These are phyloP conservation scores for Priocnemis perturbator DNA, from an alignment of 2,888 invertebrate species.

Conservation along the genomic window DNA sequence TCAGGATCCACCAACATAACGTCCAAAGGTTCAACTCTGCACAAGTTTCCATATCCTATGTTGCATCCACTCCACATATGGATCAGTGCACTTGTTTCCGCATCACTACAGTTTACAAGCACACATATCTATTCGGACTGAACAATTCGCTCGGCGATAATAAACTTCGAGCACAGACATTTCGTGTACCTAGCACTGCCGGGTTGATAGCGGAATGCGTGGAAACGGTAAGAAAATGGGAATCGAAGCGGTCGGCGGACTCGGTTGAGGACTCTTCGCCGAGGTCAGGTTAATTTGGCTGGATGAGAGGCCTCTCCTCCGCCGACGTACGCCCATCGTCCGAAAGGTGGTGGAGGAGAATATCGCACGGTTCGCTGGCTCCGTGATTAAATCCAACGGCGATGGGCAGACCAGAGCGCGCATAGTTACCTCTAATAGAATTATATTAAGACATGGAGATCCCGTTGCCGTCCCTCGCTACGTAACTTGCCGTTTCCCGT, in stretches of 20 bases:
- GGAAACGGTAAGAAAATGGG: constrained; percentile 6
- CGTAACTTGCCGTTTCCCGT: constrained; percentile 22
- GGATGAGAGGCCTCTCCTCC: constrained; percentile 45
- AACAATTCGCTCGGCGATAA: no score
- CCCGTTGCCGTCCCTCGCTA: constrained; percentile 33
- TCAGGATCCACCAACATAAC: no score
- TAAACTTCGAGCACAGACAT: no score
- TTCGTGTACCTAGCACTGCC: no score
- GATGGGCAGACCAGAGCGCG: constrained; percentile 68
- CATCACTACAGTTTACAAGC: no score
- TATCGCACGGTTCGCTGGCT: constrained; percentile 70
- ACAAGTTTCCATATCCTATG: no score
- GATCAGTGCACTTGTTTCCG: no score
- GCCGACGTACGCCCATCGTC: constrained; percentile 14
- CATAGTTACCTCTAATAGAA: constrained; percentile 75
- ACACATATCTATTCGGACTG: no score
- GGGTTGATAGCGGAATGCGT: background rate
- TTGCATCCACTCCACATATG: no score
- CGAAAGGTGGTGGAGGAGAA: constrained; percentile 54
- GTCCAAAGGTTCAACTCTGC: no score
- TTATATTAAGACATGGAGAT: constrained; percentile 73
- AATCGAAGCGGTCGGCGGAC: background rate
- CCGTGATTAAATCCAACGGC: constrained; percentile 73
- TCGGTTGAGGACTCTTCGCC: constrained; percentile 8
- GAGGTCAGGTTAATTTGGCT: constrained; percentile 66